Percentiles rank a stretch among this genome's conserved stretches.
Conservation (phyloP, 2,113 vertebrate genomes). For the Picathartes gymnocephalus region DNA sequence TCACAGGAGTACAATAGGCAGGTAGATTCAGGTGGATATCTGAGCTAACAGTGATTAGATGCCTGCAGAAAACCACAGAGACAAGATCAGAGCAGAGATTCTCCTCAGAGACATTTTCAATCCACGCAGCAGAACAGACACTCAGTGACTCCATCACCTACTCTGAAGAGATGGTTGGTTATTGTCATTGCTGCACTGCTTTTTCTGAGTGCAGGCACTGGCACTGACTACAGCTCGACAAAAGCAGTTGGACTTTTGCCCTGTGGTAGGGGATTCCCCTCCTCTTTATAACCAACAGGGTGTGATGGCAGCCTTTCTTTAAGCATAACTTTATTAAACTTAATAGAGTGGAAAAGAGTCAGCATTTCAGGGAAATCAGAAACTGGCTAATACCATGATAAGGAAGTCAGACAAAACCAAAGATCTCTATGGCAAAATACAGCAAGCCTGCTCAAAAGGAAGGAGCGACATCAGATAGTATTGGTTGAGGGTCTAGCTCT, state of each 20-base stretch:
- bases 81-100: not conserved
- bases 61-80: not conserved
- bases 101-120: not conserved
- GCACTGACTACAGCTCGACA: fast-evolving
- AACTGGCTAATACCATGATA: not conserved
- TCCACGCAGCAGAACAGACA: not conserved
- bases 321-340: not conserved
- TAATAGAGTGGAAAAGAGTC: not conserved
- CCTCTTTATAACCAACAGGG: not conserved
- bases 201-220: not conserved
- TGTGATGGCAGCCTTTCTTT: not conserved
- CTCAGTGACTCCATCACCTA: not conserved
- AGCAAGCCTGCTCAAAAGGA: not conserved
- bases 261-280: not conserved
- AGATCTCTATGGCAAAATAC: not conserved
- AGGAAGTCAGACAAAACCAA: not conserved
- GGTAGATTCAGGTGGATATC: not conserved
- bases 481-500: not conserved
- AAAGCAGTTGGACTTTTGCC: not conserved
- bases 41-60: not conserved
- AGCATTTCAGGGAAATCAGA: not conserved
- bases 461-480: not conserved
- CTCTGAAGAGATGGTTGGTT: not conserved
- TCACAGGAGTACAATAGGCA: not conserved
- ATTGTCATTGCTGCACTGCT: not conserved